These are phyloP conservation scores for Drosophila parvula DNA, from an alignment of 1,140 invertebrate genomes.

Conservation along the genomic window DNA sequence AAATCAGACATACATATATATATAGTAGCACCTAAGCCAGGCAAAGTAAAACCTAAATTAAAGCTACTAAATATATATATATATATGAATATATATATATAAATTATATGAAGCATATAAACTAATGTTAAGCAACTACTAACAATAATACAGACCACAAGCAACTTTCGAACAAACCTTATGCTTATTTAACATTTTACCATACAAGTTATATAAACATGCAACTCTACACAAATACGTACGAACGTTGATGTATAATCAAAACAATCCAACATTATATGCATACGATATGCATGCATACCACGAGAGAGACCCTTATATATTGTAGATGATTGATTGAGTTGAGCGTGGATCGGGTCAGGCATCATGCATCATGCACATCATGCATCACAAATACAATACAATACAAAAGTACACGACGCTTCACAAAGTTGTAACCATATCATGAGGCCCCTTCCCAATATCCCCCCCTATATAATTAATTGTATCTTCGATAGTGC, in stretches of 20 bases:
- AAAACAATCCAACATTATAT: slow-evolving; percentile 86
- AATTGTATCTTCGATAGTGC: slow-evolving; percentile 63
- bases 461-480: slow-evolving; percentile 35
- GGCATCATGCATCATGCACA: slow-evolving; percentile 5
- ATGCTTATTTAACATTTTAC: slow-evolving; percentile 90
- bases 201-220: slow-evolving; percentile 42
- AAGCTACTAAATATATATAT: slow-evolving; percentile 35
- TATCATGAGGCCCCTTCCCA: slow-evolving; percentile 63
- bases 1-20: slow-evolving; percentile 57
- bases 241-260: slow-evolving; percentile 88
- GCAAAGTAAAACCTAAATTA: slow-evolving; percentile 50
- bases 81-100: slow-evolving; percentile 31
- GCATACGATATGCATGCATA: slow-evolving; percentile 86
- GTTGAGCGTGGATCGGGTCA: slow-evolving; percentile 33
- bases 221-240: slow-evolving; percentile 88
- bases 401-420: slow-evolving; percentile 41
- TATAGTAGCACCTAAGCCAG: slow-evolving; percentile 59
- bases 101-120: slow-evolving; percentile 87
- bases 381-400: slow-evolving; percentile 49
- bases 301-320: slow-evolving; percentile 46
- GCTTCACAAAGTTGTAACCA: slow-evolving; percentile 66
- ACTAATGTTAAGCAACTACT: slow-evolving; percentile 89
- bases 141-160: slow-evolving; percentile 92
- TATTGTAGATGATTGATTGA: slow-evolving; percentile 44
- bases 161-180: slow-evolving; percentile 97